phyloP scores from a whole-genome alignment of 2,888 invertebrate species.

The Adelognathus sp. region DNA sequence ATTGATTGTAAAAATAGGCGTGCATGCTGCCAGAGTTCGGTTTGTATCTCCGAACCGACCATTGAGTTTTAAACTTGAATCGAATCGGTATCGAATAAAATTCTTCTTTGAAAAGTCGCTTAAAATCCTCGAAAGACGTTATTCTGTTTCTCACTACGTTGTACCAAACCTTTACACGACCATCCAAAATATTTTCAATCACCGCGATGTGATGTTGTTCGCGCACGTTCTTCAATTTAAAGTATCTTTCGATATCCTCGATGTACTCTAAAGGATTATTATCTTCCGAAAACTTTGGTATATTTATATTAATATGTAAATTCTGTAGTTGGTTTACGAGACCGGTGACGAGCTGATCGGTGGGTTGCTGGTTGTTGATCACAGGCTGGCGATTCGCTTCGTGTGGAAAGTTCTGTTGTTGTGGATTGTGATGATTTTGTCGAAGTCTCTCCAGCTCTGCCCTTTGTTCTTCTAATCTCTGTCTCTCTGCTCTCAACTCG shows the following conservation, averaged over 20 bases:
- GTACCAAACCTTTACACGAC: conserved; percentile 38
- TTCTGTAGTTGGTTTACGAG: conserved; percentile 9
- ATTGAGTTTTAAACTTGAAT: conserved; percentile 29
- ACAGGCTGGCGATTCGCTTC: not conserved
- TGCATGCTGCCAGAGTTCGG: conserved; percentile 20
- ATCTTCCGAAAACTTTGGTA: conserved; percentile 31
- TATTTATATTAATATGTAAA: conserved; percentile 12
- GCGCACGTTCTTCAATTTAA: conserved; percentile 23
- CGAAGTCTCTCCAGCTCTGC: not conserved
- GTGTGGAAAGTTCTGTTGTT: no score
- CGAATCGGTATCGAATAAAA: conserved; percentile 50
- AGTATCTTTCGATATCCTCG: conserved; percentile 35
- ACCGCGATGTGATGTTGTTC: conserved; percentile 3
- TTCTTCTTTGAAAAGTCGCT: conserved; percentile 16
- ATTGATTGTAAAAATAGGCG: conserved; percentile 17
- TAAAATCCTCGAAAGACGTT: conserved; percentile 31
- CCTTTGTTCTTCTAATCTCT: not conserved
- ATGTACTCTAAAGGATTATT: conserved; percentile 35
- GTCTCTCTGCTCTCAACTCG: not conserved
- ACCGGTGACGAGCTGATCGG: conserved; percentile 5
- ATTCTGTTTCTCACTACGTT: not conserved
- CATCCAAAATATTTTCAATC: conserved; percentile 25
- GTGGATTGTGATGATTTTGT: no score
- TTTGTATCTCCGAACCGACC: conserved; percentile 22
- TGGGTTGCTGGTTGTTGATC: no score